A percentile compares a stretch with the other conserved stretches of the same genome.
These are phyloP conservation scores for Microhierax caerulescens DNA, from an alignment of 2,797 vertebrate species.

Conservation along the genomic window DNA sequence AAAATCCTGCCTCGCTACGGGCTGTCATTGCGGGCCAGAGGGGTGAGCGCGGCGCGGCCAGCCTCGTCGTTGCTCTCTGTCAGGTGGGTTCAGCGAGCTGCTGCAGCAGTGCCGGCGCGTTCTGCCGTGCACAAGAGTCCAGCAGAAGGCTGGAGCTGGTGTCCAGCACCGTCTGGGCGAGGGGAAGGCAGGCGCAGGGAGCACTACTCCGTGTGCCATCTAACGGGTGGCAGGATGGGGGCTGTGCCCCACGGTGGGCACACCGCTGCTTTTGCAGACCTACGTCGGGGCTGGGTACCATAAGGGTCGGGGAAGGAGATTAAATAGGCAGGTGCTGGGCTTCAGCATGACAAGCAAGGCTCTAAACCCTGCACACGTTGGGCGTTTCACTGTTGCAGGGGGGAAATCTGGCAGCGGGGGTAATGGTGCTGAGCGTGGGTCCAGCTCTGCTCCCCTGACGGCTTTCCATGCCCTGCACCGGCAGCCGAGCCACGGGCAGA, in stretches of 20 bases:
- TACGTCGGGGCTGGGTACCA: accelerated
- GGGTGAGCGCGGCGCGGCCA: accelerated
- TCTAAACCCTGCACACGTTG: accelerated
- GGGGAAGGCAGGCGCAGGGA: neutral
- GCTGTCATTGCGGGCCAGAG: neutral
- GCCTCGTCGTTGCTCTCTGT: neutral
- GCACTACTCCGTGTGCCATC: slow-evolving; percentile 39
- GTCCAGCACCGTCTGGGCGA: neutral
- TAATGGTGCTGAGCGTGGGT: accelerated
- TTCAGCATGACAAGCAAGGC: neutral
- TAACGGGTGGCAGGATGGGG: neutral
- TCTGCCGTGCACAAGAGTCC: neutral
- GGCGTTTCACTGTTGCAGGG: neutral
- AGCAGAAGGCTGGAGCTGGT: neutral
- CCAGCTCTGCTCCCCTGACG: neutral
- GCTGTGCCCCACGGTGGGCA: neutral
- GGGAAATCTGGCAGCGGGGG: neutral
- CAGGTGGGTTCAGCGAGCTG: neutral
- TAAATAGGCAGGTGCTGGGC: neutral
- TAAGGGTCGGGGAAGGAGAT: neutral
- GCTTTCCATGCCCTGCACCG: neutral
- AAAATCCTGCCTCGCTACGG: neutral
- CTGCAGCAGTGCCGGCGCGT: neutral
- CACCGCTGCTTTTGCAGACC: accelerated
- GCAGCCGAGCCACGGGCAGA: neutral